A percentile compares a stretch with the other conserved stretches of the same genome.
Evolutionary conservation across 2,113 vertebrate species (phyloP).

Genomic region (Procavia capensis): DNA sequence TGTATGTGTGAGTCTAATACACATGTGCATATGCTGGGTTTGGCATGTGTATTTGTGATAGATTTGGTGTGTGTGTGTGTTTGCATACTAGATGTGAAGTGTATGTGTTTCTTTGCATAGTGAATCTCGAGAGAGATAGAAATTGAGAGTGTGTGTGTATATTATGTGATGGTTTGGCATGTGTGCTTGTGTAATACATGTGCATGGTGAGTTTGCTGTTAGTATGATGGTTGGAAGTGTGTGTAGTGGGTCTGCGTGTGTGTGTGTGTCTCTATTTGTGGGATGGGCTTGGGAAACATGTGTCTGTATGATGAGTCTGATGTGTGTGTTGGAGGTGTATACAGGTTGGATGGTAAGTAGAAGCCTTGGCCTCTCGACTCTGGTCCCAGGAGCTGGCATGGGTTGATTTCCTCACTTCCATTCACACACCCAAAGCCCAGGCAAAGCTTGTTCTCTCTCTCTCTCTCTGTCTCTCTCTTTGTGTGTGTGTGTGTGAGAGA

Average conservation of each 20-base stretch:
- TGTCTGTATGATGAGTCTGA: not conserved
- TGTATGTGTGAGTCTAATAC: not conserved
- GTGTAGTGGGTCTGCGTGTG: not conserved
- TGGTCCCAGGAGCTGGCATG: not conserved
- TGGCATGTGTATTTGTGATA: not conserved
- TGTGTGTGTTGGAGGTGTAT: not conserved
- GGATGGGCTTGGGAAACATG: too few relatives aligned
- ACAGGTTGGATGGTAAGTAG: not conserved
- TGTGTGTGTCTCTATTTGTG: too few relatives aligned
- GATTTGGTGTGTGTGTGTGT: not conserved
- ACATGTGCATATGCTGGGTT: not conserved
- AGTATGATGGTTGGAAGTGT: not conserved
- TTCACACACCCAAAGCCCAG: not conserved
- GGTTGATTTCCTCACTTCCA: not conserved
- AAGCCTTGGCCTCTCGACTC: not conserved
- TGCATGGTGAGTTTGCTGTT: not conserved
- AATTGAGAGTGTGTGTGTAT: not conserved
- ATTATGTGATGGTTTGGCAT: not conserved
- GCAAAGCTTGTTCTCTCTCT: not conserved
- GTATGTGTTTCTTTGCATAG: too few relatives aligned
- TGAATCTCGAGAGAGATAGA: too few relatives aligned
- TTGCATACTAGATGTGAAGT: not conserved
- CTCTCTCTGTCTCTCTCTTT: too few relatives aligned
- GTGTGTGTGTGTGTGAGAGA: not conserved
- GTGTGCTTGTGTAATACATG: not conserved